Conservation (phyloP, 1,140 invertebrate species). For the Eriosoma lanigerum region DNA sequence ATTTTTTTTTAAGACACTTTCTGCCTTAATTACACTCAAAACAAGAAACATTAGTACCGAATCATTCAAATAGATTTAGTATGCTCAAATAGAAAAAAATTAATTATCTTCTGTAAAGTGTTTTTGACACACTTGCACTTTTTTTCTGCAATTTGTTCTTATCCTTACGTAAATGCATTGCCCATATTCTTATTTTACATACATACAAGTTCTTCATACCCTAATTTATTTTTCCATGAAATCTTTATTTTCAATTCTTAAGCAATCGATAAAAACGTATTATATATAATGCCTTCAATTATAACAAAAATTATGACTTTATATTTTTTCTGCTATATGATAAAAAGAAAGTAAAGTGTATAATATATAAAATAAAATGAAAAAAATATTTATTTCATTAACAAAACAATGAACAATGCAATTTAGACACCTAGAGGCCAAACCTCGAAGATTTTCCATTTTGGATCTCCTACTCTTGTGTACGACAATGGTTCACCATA, state of each 20-base stretch:
- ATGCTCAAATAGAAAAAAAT: not conserved
- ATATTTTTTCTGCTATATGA: not conserved
- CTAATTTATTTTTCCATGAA: not conserved
- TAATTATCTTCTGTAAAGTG: not conserved
- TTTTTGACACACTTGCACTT: not conserved
- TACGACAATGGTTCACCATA: no score
- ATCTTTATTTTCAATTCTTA: not conserved
- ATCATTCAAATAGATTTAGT: not conserved
- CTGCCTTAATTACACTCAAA: not conserved
- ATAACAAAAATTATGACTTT: not conserved
- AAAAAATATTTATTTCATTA: no score
- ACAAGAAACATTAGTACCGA: not conserved
- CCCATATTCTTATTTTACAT: not conserved
- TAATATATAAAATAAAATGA: no score
- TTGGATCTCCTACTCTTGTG: no score
- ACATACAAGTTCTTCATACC: not conserved
- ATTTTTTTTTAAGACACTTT: not conserved
- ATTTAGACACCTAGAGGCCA: no score
- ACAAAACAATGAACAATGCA: no score
- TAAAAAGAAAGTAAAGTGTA: no score
- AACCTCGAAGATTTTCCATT: no score
- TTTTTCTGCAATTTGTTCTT: not conserved
- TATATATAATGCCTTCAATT: not conserved
- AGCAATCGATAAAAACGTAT: not conserved
- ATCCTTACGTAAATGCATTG: not conserved